Conservation (phyloP, 2,888 invertebrate species). For the Minunthozetes semirufus region DNA sequence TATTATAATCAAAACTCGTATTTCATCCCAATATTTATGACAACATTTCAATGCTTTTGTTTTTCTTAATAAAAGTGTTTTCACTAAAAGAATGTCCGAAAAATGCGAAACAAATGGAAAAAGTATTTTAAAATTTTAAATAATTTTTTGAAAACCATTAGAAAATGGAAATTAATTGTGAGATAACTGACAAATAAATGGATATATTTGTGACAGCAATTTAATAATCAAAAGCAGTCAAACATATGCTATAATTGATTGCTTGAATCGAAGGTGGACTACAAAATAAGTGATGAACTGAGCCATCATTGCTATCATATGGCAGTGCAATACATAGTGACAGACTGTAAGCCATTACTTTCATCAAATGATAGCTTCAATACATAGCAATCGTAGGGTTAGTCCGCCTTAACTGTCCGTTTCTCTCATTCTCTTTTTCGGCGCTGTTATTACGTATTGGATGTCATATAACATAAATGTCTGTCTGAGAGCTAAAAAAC, state of each 20-base stretch:
- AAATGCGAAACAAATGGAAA: neutral
- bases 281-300: conserved; percentile 25
- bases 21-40: neutral
- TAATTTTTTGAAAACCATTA: neutral
- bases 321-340: conserved; percentile 21
- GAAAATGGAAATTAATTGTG: neutral
- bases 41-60: neutral
- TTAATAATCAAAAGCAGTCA: conserved; percentile 5
- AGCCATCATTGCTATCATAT: conserved; percentile 19
- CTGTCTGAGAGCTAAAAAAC: conserved; percentile 18
- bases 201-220: neutral
- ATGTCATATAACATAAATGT: conserved; percentile 31
- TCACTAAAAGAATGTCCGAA: neutral
- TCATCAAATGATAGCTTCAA: conserved; percentile 27
- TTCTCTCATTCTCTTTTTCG: conserved; percentile 15
- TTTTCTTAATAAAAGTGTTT: neutral
- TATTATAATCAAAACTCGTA: conserved; percentile 27
- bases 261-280: conserved; percentile 1
- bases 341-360: conserved; percentile 21
- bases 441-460: conserved; percentile 29
- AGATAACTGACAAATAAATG: too few relatives aligned
- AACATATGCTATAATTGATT: conserved; percentile 4
- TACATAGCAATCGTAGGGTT: conserved; percentile 20
- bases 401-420: conserved; percentile 28
- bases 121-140: neutral